phyloP scores from a whole-genome alignment of 2,888 invertebrate species.

The Apeira syringaria region DNA sequence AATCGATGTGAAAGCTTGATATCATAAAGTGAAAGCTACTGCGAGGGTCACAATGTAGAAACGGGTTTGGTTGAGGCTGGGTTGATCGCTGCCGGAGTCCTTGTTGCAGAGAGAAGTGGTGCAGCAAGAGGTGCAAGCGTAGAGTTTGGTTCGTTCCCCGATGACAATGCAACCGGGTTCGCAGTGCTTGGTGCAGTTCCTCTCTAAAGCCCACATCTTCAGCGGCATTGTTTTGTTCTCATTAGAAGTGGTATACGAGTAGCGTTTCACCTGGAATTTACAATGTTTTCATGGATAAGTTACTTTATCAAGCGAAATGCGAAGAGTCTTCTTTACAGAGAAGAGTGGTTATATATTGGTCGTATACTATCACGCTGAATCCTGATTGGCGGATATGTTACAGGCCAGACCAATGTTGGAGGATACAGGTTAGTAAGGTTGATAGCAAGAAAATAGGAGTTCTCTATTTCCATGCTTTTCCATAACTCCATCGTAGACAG shows the following conservation, averaged over 20 bases:
- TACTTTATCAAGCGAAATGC: no score
- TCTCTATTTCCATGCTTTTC: no score
- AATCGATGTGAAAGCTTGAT: constrained; percentile 1
- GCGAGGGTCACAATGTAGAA: constrained; percentile 9
- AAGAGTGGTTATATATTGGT: no score
- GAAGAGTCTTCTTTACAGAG: no score
- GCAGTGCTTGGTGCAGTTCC: constrained; percentile 92
- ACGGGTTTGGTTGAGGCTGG: neutral
- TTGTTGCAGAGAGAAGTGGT: constrained; percentile 90
- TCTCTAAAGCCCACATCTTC: constrained; percentile 92
- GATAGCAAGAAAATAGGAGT: no score
- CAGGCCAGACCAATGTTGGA: no score
- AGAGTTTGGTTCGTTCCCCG: constrained; percentile 93
- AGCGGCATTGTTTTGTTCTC: constrained; percentile 89
- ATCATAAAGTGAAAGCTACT: constrained; percentile 18
- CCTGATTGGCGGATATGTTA: no score
- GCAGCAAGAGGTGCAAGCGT: constrained; percentile 94
- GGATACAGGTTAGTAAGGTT: no score
- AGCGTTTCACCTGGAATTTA: constrained; percentile 87
- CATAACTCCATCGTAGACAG: no score
- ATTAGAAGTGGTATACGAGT: constrained; percentile 92
- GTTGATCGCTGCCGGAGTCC: constrained; percentile 79
- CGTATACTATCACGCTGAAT: no score
- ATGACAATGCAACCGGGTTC: constrained; percentile 95
- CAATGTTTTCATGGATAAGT: no score